phyloP scores from a whole-genome alignment of 2,113 vertebrate genomes.

The Propithecus coquereli region DNA sequence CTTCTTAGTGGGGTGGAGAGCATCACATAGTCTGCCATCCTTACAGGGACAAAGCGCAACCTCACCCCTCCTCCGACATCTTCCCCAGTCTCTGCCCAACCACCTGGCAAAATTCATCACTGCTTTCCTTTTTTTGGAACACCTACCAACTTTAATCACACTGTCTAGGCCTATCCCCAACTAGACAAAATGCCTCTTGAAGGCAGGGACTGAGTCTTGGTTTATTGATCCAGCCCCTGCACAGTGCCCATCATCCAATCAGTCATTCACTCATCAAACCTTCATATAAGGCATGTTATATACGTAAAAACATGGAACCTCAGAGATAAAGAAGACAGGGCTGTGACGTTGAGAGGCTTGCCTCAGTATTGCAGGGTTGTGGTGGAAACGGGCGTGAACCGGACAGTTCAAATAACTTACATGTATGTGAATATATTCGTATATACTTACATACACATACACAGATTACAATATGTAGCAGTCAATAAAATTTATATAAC shows the following conservation, averaged over 20 bases:
- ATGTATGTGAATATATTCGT: too few relatives aligned
- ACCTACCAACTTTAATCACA: background rate
- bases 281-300: too few relatives aligned
- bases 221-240: background rate
- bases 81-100: background rate
- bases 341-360: background rate
- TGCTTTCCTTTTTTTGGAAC: background rate
- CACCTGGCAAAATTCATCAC: too few relatives aligned
- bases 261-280: background rate
- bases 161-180: background rate
- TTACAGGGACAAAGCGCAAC: background rate
- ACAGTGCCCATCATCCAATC: background rate
- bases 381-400: background rate
- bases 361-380: background rate
- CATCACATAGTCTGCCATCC: rapidly evolving
- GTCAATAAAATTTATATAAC: background rate
- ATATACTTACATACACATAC: background rate
- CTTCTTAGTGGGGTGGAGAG: background rate
- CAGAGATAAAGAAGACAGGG: too few relatives aligned
- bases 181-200: background rate
- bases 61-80: background rate
- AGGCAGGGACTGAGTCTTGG: background rate
- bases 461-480: background rate
- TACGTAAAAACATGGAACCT: background rate
- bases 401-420: background rate